These are phyloP conservation scores for Tinea pellionella DNA, from an alignment of 2,888 invertebrate species.

Conservation along the genomic window DNA sequence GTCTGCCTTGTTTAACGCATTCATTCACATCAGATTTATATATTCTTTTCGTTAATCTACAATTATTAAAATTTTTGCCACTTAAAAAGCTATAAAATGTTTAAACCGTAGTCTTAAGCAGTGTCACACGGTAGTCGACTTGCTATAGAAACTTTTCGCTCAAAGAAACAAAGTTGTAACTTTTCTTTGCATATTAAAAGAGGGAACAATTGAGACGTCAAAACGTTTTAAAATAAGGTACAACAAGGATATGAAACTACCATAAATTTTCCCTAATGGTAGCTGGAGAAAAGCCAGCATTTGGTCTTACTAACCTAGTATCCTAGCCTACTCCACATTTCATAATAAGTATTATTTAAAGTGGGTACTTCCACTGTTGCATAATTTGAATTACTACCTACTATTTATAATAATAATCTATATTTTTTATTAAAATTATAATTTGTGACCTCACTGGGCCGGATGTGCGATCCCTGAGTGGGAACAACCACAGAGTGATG, in stretches of 20 bases:
- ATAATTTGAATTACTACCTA: too few species aligned
- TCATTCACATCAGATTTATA: too few species aligned
- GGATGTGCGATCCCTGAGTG: too few species aligned
- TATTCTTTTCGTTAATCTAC: too few species aligned
- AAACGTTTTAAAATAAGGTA: slow-evolving; percentile 7
- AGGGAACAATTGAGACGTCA: not conserved
- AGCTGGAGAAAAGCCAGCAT: not conserved
- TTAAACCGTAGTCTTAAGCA: too few species aligned
- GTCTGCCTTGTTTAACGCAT: too few species aligned
- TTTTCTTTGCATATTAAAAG: not conserved
- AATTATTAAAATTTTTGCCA: too few species aligned
- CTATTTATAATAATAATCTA: too few species aligned
- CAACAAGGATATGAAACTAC: not conserved
- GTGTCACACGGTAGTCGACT: not conserved
- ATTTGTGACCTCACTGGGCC: too few species aligned
- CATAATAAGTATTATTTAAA: not conserved
- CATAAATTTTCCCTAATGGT: slow-evolving; percentile 4
- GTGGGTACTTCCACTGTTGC: not conserved
- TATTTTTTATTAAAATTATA: too few species aligned
- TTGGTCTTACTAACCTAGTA: not conserved
- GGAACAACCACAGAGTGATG: too few species aligned
- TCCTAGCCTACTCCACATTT: not conserved
- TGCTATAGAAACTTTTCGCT: not conserved
- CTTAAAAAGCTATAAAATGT: too few species aligned
- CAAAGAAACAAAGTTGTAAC: not conserved